These are phyloP conservation scores for Sebastes trivittatus DNA, from an alignment of 2,797 vertebrate genomes.

Conservation along the genomic window DNA sequence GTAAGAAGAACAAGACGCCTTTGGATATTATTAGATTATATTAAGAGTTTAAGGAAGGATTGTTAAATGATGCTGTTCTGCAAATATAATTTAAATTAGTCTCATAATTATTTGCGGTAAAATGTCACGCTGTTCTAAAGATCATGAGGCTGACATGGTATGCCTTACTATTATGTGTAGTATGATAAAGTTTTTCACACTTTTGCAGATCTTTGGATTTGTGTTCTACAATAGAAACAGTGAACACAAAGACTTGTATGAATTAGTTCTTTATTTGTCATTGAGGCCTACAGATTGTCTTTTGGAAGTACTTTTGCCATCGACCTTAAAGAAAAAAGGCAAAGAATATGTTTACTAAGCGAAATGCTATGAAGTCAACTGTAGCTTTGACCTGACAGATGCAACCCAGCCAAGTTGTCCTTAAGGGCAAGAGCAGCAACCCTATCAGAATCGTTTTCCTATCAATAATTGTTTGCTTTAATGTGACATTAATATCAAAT, in stretches of 20 bases:
- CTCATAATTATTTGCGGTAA: neutral
- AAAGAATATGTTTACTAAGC: neutral
- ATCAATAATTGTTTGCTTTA: slow-evolving; percentile 4
- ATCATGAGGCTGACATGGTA: neutral
- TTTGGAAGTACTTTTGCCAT: neutral
- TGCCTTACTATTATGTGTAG: neutral
- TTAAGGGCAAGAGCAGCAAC: neutral
- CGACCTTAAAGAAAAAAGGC: neutral
- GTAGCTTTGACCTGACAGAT: neutral
- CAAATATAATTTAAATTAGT: neutral
- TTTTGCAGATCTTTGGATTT: neutral
- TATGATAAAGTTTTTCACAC: neutral
- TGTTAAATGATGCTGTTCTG: neutral
- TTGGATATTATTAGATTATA: neutral
- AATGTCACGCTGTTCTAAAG: neutral
- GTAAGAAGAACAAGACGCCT: neutral
- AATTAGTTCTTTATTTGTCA: neutral
- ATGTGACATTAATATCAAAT: slow-evolving; percentile 1
- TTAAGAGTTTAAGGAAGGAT: neutral
- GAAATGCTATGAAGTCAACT: neutral
- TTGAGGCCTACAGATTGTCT: neutral
- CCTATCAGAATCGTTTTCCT: neutral
- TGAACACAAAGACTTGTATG: neutral
- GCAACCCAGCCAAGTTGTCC: neutral
- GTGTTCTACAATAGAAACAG: neutral